Evolutionary conservation across 1,140 invertebrate species (phyloP).

Genomic region (Mercenaria mercenaria): DNA sequence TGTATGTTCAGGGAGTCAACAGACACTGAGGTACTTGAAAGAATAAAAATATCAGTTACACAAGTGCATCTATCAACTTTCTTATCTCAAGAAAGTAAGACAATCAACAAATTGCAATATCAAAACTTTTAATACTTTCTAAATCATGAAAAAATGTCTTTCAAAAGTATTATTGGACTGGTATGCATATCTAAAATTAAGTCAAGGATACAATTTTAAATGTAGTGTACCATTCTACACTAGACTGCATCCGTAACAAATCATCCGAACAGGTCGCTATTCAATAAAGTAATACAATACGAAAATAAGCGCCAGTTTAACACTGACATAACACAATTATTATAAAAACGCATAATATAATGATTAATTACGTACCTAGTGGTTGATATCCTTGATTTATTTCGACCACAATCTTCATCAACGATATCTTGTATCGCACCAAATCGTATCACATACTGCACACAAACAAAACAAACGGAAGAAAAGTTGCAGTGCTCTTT

Average conservation of each 20-base stretch:
- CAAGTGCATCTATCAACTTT: too few species aligned
- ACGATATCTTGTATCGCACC: not conserved
- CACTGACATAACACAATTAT: slow-evolving; percentile 21
- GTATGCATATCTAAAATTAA: too few species aligned
- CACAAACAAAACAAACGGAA: slow-evolving; percentile 25
- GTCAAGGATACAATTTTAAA: not conserved
- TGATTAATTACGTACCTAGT: slow-evolving; percentile 47
- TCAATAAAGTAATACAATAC: slow-evolving; percentile 19
- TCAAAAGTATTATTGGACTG: too few species aligned
- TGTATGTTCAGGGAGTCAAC: too few species aligned
- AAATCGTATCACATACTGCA: slow-evolving; percentile 29
- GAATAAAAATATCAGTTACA: too few species aligned
- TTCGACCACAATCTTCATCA: not conserved
- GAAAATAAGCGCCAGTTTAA: slow-evolving; percentile 3
- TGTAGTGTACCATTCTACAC: not conserved
- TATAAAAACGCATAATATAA: slow-evolving; percentile 43
- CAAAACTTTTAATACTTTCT: too few species aligned
- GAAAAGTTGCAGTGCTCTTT: slow-evolving; percentile 3
- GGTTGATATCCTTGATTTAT: slow-evolving; percentile 13
- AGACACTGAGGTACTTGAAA: too few species aligned
- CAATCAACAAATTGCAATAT: too few species aligned
- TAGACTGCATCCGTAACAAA: slow-evolving; percentile 3
- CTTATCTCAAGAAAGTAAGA: too few species aligned
- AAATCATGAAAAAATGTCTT: too few species aligned
- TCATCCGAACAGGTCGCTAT: not conserved